Evolutionary conservation across 1,140 invertebrate species (phyloP).

Genomic region (Olivierus martensii): DNA sequence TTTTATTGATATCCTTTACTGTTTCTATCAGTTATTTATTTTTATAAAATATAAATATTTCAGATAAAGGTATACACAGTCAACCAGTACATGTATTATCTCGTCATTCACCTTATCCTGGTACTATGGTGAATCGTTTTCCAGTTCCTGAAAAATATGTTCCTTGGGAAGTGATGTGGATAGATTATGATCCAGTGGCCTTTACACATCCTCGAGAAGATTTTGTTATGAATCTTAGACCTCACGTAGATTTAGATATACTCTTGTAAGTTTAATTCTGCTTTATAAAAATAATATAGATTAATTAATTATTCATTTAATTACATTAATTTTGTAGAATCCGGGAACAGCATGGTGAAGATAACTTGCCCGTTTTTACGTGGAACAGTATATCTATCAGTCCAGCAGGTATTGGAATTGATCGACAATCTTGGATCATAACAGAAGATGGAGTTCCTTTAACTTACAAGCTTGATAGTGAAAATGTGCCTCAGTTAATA

Average conservation of each 20-base stretch:
- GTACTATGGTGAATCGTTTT: constrained; percentile 28
- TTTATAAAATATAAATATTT: background rate
- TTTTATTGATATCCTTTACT: too few species aligned
- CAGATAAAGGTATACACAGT: constrained; percentile 11
- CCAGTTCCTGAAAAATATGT: constrained; percentile 36
- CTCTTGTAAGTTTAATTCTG: constrained; percentile 25
- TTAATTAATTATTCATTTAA: background rate
- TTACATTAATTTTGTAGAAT: constrained; percentile 2
- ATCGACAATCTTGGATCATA: constrained; percentile 20
- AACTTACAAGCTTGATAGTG: constrained; percentile 18
- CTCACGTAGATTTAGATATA: constrained; percentile 31
- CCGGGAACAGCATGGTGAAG: constrained; percentile 7
- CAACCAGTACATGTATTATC: constrained; percentile 22
- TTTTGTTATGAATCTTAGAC: constrained; percentile 22
- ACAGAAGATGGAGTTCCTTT: constrained; percentile 10
- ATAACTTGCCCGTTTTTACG: constrained; percentile 21
- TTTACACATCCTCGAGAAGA: constrained; percentile 24
- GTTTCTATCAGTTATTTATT: too few species aligned
- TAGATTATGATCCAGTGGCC: constrained; percentile 29
- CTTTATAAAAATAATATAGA: too few species aligned
- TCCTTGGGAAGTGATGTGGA: constrained; percentile 30
- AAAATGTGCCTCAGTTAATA: constrained; percentile 18
- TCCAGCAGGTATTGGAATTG: constrained; percentile 22
- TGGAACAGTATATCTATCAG: constrained; percentile 22
- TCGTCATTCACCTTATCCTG: constrained; percentile 29